A percentile compares a stretch with the other conserved stretches of the same genome.
phyloP scores from a whole-genome alignment of 2,113 vertebrate species.

The Corydoras maculifer region DNA sequence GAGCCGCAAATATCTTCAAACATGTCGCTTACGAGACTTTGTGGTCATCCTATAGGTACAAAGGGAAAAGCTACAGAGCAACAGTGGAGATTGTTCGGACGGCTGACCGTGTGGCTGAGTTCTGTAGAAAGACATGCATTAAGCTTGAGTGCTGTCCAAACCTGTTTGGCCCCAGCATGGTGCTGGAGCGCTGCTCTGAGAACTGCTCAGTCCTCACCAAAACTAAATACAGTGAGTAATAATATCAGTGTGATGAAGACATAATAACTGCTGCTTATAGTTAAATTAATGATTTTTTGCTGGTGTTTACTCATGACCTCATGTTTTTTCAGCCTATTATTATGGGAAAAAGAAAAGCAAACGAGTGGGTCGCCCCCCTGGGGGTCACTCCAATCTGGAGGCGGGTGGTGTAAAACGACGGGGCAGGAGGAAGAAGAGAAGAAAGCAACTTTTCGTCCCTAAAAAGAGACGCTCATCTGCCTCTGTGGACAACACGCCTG shows the following conservation, averaged over 20 bases:
- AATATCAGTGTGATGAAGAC: no score
- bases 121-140: constrained; percentile 93
- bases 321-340: constrained; percentile 79
- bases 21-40: not conserved
- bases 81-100: constrained; percentile 93
- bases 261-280: no score
- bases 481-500: constrained; percentile 89
- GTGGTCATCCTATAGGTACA: constrained; percentile 70
- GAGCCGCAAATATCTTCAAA: no score
- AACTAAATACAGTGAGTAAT: constrained; percentile 93
- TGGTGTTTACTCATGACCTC: not conserved
- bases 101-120: constrained; percentile 87
- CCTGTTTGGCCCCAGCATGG: constrained; percentile 91
- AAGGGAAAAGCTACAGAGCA: constrained; percentile 94
- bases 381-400: constrained; percentile 85
- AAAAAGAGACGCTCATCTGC: constrained; percentile 90
- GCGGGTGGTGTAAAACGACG: constrained; percentile 80
- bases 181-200: constrained; percentile 91
- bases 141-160: constrained; percentile 96
- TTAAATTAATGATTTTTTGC: not conserved
- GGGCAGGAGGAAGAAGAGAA: constrained; percentile 85
- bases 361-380: constrained; percentile 84
- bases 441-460: constrained; percentile 93
- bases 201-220: constrained; percentile 97
- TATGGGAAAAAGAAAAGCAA: constrained; percentile 91